Evolutionary conservation across 2,113 vertebrate species (phyloP), one percentile per base, ranked within the genome.

Genomic region (Eurystomus gularis): DNA sequence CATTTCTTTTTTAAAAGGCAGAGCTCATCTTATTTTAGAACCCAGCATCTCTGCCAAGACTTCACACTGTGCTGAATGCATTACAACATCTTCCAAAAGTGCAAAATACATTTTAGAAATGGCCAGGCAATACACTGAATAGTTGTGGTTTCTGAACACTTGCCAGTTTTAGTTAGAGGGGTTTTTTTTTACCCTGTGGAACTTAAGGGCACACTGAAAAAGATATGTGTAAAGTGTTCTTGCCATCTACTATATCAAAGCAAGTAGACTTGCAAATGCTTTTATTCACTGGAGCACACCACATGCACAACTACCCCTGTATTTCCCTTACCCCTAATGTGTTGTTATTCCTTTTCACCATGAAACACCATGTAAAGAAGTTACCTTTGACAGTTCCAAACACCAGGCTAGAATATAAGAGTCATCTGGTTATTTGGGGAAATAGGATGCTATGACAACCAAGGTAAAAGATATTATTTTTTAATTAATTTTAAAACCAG

Each of bases 61-160:
- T 97, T 96, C 95, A 96, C 94, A 87, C 87, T 96, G 94, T 92
- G 90, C 95, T 97, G 96, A 95, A 97, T 90, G 87, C 91, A 97
- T 97, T 97, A 88, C 94, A 96, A 92, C 86, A 97, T 92, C 75
- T 40, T 71, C 94, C 81, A 95, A 97, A 96, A 98, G 95, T 78
- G 95, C 65, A 89, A 97, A 97, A 97, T 86, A 73, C 85, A 49
- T 88, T 97, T 96, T 94, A 69, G 69, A 93, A 96, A 92, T n/a
- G 46, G 60, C 60, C 66, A 87, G 86, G 82, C 93, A 93, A 94
- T 80, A 89, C 61, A 29, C 92, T 93, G 77, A 94, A 97, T 91
- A 97, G n/a, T 33, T n/a, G 37, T 97, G 94, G 94, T 82, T 96
- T 96, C 88, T 93, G 91, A 97, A 90, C 29, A 46, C 16, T 57